Percentiles rank a stretch among this genome's conserved stretches.
Conservation (phyloP, 2,113 vertebrate species). For the Varanus komodoensis region DNA sequence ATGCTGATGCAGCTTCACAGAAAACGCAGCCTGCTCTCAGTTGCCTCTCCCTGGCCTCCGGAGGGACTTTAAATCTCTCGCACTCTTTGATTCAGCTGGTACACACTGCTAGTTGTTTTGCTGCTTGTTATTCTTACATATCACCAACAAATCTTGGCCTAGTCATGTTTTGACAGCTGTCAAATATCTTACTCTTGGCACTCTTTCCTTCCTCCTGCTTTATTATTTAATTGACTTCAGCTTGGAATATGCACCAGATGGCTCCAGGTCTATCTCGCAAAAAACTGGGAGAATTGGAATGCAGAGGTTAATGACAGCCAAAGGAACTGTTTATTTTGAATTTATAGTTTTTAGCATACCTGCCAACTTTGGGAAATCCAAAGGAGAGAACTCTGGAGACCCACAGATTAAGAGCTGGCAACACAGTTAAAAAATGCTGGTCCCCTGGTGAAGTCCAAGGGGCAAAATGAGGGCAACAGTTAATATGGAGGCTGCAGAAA, state of each 20-base stretch:
- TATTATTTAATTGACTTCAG: slow-evolving; percentile 62
- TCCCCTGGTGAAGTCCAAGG: background rate
- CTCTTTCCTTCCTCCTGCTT: too few relatives aligned
- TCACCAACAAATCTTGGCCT: slow-evolving; percentile 65
- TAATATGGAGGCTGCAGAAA: background rate
- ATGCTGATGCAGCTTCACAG: slow-evolving; percentile 50
- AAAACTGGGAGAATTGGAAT: slow-evolving; percentile 45
- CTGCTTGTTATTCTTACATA: slow-evolving; percentile 62
- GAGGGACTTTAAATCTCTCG: slow-evolving; percentile 64
- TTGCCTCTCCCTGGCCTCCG: slow-evolving; percentile 63
- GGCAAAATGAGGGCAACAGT: background rate
- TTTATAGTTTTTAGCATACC: slow-evolving; percentile 17
- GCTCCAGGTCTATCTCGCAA: slow-evolving; percentile 31
- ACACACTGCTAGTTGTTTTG: slow-evolving; percentile 57
- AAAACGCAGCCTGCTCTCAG: slow-evolving; percentile 58
- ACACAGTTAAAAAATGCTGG: background rate
- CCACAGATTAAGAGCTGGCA: background rate
- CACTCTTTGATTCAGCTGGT: slow-evolving; percentile 57
- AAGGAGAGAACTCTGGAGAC: background rate
- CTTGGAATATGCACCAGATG: slow-evolving; percentile 27
- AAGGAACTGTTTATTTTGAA: background rate
- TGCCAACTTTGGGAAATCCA: background rate
- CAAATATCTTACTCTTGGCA: slow-evolving; percentile 56
- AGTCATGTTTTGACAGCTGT: slow-evolving; percentile 68
- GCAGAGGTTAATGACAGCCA: slow-evolving; percentile 44